Evolutionary conservation across 1,140 invertebrate species (phyloP), one percentile per base, ranked within the genome.

Genomic region (Cydia amplana): DNA sequence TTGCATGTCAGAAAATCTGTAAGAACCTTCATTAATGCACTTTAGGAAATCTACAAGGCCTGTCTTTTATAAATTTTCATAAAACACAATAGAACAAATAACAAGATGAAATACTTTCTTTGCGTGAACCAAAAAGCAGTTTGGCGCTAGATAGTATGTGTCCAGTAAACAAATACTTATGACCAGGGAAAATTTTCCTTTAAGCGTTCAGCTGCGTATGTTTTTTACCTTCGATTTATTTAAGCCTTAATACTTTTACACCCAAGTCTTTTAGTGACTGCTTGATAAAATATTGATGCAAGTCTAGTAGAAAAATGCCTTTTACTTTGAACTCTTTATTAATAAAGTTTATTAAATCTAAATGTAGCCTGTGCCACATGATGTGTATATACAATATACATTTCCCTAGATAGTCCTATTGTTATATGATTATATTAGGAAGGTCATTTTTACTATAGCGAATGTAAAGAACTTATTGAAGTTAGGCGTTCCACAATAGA

Each of bases 331-430:
- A 12, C 55, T 60, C 55, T 60, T 23, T 73, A 51, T 51, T 49
- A 51, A 46, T 25, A 49, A 49, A 25, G 18, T 73, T 73, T 79
- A 77, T 76, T 77, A 79, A 75, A 75, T 75, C 65, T 70, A 77
- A 79, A 75, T 75, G 85, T 91, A 91, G 87, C 83, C 83, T 86
- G 89, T 92, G 91, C 91, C 91, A 92, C 91, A 87, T 88, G 83
- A 83, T 82, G 84, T 89, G 86, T 90, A 89, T 90, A 87, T 90
- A 89, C 81, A 83, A 90, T 90, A 91, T 91, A 91, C 86, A 90
- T 88, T 81, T 90, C 81, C 82, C 78, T 90, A 92, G 89, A 88
- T 92, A 91, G 85, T 84, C 74, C 79, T 89, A 90, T 90, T 90
- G 86, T 91, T 90, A 88, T 90, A 88, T 87, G 82, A 88, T 90